Evolutionary conservation across 2,113 vertebrate genomes (phyloP), one percentile per base, ranked within the genome.

Genomic region (Myanophis thanlyinensis): DNA sequence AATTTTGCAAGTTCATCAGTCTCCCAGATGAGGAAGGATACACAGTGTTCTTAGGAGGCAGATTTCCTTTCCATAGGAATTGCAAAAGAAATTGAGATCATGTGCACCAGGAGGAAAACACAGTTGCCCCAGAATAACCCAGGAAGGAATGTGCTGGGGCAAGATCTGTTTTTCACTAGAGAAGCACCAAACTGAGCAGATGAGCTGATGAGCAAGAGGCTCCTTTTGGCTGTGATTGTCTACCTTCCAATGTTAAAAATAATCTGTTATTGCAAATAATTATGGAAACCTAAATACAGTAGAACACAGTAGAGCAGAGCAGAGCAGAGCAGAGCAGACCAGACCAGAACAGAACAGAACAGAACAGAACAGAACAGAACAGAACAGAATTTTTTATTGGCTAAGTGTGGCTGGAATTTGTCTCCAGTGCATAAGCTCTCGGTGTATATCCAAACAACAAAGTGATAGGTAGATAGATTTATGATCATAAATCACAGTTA

Each of bases 61-160:
- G 67, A 22, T 40, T 40, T 40, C 35, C 73, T 80, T 40, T 35
- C 67, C n/a, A 2, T 73, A 40, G n/a, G 30, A 10, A 93, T 49
- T 30, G 27, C 59, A 22, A 47, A 51, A 49, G 4, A n/a, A 40
- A 56, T 87, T 67, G 0, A 62, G 56, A 5, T 0, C 3, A 84
- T 18, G 88, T 0, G 0, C 23, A 44, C 7, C 35, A 8, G 5
- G 0, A 67, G 62, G 87, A 56, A 22, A 87, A 49, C 90, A 92
- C 0, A 27, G 89, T 91, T 85, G 91, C 53, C 23, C 9, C 85
- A 23, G 54, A 89, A 62, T 48, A 40, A 52, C 13, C 30, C 48
- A 44, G 73, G 35, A 52, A 30, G 40, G n/a, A 12, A 84, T 52
- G 49, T 44, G 5, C 40, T 48, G 3, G 25, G 51, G 22, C 47